phyloP scores from a whole-genome alignment of 2,888 invertebrate genomes.

The Cheilosia pagana region DNA sequence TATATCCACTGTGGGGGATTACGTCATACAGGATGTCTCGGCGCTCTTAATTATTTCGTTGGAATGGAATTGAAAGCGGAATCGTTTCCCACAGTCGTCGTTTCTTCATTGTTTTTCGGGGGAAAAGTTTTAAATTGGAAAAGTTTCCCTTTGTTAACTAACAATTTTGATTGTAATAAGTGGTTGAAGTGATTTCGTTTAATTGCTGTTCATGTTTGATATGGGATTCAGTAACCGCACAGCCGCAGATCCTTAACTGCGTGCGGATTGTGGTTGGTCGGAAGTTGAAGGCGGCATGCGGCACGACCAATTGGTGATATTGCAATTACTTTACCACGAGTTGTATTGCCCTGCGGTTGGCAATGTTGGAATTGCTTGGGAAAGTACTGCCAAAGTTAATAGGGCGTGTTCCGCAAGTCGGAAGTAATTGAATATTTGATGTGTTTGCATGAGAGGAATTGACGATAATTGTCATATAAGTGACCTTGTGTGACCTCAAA shows the following conservation, averaged over 20 bases:
- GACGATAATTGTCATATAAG: too few species aligned
- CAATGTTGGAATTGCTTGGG: too few species aligned
- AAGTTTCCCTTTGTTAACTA: constrained; percentile 63
- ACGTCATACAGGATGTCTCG: constrained; percentile 59
- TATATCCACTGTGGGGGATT: constrained; percentile 3
- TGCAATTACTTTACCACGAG: background rate
- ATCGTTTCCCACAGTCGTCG: constrained; percentile 10
- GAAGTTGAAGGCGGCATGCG: too few species aligned
- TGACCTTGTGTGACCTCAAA: too few species aligned
- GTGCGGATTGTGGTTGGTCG: too few species aligned
- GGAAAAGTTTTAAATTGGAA: constrained; percentile 71
- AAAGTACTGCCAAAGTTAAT: too few species aligned
- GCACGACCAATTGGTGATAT: background rate
- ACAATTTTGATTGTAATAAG: constrained; percentile 73
- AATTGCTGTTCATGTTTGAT: constrained; percentile 68
- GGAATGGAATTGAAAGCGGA: constrained; percentile 45
- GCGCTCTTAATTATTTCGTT: constrained; percentile 66
- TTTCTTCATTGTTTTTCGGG: constrained; percentile 61
- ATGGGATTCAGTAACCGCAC: constrained; percentile 19
- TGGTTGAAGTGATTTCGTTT: constrained; percentile 73
- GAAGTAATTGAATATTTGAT: too few species aligned
- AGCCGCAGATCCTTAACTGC: background rate
- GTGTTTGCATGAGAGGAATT: too few species aligned
- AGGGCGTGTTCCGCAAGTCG: too few species aligned
- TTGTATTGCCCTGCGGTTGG: too few species aligned